A percentile compares a stretch with the other conserved stretches of the same genome.
phyloP scores from a whole-genome alignment of 2,888 invertebrate genomes.

The Aspidiotus destructor region DNA sequence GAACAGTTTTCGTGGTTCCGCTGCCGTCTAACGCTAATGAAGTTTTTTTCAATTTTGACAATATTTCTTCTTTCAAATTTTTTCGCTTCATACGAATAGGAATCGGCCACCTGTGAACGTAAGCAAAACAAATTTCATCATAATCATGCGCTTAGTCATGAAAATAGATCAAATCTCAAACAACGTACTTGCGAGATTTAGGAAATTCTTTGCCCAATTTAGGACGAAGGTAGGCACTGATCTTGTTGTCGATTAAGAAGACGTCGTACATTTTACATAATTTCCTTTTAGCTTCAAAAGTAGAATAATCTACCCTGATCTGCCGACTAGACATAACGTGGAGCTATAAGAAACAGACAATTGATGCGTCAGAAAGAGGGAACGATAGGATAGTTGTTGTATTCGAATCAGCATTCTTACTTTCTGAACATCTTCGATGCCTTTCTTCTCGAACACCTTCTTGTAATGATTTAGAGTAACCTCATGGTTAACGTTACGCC shows the following conservation, averaged over 20 bases:
- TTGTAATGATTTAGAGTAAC: constrained; percentile 59
- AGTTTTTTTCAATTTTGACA: constrained; percentile 34
- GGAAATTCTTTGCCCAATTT: constrained; percentile 35
- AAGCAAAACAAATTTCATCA: neutral
- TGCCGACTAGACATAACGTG: constrained; percentile 35
- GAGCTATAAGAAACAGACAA: constrained; percentile 7
- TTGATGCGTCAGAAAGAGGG: too few relatives aligned
- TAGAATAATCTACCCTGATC: constrained; percentile 35
- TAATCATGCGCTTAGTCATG: neutral
- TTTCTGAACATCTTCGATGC: constrained; percentile 33
- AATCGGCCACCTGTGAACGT: constrained; percentile 31
- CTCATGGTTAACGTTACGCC: constrained; percentile 61
- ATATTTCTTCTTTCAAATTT: constrained; percentile 34
- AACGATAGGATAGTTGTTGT: neutral
- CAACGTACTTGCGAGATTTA: constrained; percentile 38
- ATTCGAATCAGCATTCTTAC: neutral
- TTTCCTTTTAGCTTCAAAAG: constrained; percentile 35
- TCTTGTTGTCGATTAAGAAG: constrained; percentile 36
- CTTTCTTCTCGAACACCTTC: constrained; percentile 31
- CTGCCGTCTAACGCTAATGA: constrained; percentile 33
- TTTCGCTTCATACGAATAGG: constrained; percentile 33
- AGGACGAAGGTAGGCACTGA: constrained; percentile 31
- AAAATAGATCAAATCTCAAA: neutral
- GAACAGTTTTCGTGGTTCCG: constrained; percentile 34
- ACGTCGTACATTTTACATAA: constrained; percentile 36